Evolutionary conservation across 2,113 vertebrate genomes (phyloP), one percentile per base, ranked within the genome.

Genomic region (Platichthys stellatus): DNA sequence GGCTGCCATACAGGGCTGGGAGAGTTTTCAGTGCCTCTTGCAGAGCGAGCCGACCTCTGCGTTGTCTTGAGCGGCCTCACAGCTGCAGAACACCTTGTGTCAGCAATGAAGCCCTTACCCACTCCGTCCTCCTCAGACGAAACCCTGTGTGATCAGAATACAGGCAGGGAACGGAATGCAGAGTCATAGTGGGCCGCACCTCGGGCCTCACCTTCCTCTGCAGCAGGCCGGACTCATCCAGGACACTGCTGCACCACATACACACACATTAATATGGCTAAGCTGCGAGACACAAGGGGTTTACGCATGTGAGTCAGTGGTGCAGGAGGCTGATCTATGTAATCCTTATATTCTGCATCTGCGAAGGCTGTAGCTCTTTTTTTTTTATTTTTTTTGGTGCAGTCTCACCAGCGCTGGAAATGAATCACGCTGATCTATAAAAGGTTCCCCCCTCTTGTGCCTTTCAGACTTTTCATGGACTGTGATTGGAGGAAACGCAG

Each of bases 391-490:
- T 57, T 57, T 82, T 64, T 75, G 67, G 17, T 63, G 79, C 76
- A 83, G 47, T 81, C 56, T 76, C 57, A 20, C 28, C 20, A 11
- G 38, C 21, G 60, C 49, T 56, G 35, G 49, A 80, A 80, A 78
- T 88, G 81, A 88, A 78, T 80, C 79, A 82, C 47, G 3, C 3
- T 23, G 60, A 35, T 78, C 76, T 87, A 84, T 84, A 88, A 83
- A 84, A 63, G 17, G 28, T 6, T 31, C 40, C 60, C 40, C 62
- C 8, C 31, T 72, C 76, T 63, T 64, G 15, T 63, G 64, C 64
- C 59, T 40, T 40, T 58, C 5, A 15, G 69, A 65, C 26, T 47
- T 80, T 82, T 57, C 23, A 15, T 54, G 80, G 47, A 59, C 72
- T 63, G 74, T 51, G 64, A 79, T 67, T 73, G 78, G 76, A 82